Percentiles rank a stretch among this genome's conserved stretches.
These are phyloP conservation scores for Meloe dianella DNA, from an alignment of 2,888 invertebrate species.

Conservation along the genomic window DNA sequence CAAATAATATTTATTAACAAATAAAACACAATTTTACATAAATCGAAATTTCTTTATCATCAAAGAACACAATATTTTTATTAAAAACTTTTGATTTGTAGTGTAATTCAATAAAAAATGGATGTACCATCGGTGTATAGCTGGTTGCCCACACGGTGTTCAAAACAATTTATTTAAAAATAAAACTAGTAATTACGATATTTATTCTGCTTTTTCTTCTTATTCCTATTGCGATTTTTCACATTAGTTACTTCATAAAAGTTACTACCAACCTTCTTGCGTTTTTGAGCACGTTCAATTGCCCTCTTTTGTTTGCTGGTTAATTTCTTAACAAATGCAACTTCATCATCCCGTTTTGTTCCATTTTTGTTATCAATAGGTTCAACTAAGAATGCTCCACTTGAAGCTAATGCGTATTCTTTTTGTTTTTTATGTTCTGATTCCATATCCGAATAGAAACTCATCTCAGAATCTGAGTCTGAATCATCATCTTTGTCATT, in stretches of 20 bases:
- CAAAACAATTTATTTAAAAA: not conserved
- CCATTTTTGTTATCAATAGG: too few species aligned
- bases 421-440: slow-evolving; percentile 64
- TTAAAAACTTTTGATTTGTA: too few species aligned
- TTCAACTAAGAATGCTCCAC: slow-evolving; percentile 62
- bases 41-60: too few species aligned
- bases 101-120: too few species aligned
- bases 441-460: slow-evolving; percentile 65
- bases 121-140: not conserved
- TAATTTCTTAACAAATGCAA: slow-evolving; percentile 61
- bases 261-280: slow-evolving; percentile 85
- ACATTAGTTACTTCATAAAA: slow-evolving; percentile 90
- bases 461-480: slow-evolving; percentile 58
- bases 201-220: slow-evolving; percentile 60
- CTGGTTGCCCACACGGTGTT: not conserved
- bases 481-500: slow-evolving; percentile 53
- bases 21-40: too few species aligned
- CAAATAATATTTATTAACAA: not conserved
- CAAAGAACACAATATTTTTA: too few species aligned
- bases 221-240: slow-evolving; percentile 82
- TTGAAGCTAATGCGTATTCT: slow-evolving; percentile 49
- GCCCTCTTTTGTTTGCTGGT: slow-evolving; percentile 81
- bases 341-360: slow-evolving; percentile 40
- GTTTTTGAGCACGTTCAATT: slow-evolving; percentile 73
- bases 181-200: too few species aligned